These are phyloP conservation scores for Rana temporaria DNA, from an alignment of 2,113 vertebrate species.

Conservation along the genomic window DNA sequence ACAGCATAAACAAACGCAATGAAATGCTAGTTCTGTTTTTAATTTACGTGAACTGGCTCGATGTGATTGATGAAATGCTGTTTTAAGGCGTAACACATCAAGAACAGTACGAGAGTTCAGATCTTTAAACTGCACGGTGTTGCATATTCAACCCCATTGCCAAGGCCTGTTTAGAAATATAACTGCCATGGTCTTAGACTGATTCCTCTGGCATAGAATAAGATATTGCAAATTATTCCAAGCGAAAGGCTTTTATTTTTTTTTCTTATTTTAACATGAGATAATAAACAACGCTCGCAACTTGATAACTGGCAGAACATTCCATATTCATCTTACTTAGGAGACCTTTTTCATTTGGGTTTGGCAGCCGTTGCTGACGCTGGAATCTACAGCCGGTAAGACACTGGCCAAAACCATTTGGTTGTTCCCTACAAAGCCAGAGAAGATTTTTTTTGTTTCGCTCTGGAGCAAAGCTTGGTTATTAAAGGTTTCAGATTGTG, in stretches of 20 bases:
- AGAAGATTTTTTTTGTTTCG: no score
- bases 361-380: constrained; percentile 21
- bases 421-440: background rate
- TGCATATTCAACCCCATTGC: background rate
- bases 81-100: background rate
- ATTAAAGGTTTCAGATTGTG: no score
- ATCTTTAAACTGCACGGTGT: background rate
- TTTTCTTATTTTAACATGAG: background rate
- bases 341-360: constrained; percentile 21
- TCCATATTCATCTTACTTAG: constrained; percentile 21
- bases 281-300: constrained; percentile 19
- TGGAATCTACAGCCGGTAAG: constrained; percentile 6
- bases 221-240: background rate
- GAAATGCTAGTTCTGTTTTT: background rate
- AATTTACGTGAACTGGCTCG: background rate
- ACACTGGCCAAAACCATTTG: constrained; percentile 7
- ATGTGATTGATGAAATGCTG: background rate
- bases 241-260: background rate
- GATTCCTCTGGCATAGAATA: constrained; percentile 15
- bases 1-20: background rate
- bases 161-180: constrained; percentile 1
- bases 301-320: constrained; percentile 48
- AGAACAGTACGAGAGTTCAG: background rate
- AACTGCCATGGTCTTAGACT: constrained; percentile 13
- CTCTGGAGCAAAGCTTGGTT: no score